Evolutionary conservation across 2,797 vertebrate species (phyloP).

Genomic region (Zalophus californianus): DNA sequence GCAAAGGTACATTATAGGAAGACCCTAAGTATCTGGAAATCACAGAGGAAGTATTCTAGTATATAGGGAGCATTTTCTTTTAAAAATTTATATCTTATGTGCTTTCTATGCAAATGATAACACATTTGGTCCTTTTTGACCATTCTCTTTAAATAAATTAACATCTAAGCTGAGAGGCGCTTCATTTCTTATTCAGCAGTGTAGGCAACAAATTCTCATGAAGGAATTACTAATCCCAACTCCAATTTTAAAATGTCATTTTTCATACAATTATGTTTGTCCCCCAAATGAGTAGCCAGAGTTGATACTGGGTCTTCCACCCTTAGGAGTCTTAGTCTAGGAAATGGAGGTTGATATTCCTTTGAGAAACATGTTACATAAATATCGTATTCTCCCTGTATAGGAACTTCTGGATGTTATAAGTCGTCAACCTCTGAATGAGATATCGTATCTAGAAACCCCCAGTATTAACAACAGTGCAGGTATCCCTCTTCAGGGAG

Average conservation of each 20-base stretch:
- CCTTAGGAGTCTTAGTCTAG: background rate
- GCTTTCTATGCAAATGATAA: background rate
- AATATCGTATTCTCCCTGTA: background rate
- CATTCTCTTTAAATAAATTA: constrained; percentile 49
- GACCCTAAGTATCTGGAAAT: background rate
- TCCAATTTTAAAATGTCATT: background rate
- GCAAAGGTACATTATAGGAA: background rate
- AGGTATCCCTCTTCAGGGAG: background rate
- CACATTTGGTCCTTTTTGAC: background rate
- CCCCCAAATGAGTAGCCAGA: background rate
- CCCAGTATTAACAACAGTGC: background rate
- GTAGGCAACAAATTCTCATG: background rate
- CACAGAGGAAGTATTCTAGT: background rate
- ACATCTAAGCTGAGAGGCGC: background rate
- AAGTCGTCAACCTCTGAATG: background rate
- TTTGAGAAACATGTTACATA: constrained; percentile 15
- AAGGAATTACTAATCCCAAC: background rate
- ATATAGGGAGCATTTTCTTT: constrained; percentile 20
- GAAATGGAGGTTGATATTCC: background rate
- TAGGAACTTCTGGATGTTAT: background rate
- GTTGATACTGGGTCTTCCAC: background rate
- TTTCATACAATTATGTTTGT: background rate
- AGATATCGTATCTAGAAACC: background rate
- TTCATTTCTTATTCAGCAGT: constrained; percentile 41
- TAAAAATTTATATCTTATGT: background rate